Evolutionary conservation across 2,888 invertebrate species (phyloP), one percentile per base, ranked within the genome.

Genomic region (Drosophila paracracens): DNA sequence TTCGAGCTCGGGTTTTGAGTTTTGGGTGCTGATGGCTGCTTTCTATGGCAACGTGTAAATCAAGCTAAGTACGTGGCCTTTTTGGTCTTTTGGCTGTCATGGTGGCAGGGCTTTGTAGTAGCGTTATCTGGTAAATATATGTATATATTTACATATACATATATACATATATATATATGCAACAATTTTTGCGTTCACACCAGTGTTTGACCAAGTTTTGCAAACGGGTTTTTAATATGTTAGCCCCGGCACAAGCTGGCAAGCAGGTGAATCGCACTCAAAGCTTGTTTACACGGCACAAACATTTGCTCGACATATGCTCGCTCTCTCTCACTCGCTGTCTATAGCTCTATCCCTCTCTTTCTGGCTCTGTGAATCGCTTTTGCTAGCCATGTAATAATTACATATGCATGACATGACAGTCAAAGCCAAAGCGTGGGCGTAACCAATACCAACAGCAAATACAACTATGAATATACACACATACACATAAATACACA

Each of bases 11-110:
- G 25, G 25, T 7, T 40, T 25, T 53, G 53, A 48, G 59, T 59
- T 38, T 43, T 13, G 53, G 52, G 38, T 40, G 53, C 31, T 67
- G 68, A 52, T 70, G 64, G 67, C 65, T 74, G 67, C 80, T 71
- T 74, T 63, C 86, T 75, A 83, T 82, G 88, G 78, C 70, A 89
- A 87, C 85, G 88, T 87, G 88, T 89, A 87, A 87, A 87, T 87
- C 87, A 89, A 85, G 89, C 88, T 87, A 89, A 87, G 86, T 87
- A 89, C 83, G 88, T 84, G 85, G 85, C 83, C 81, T 83, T 88
- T 79, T 86, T 86, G 83, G 81, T 82, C 88, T 88, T 86, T 86
- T 86, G 72, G 83, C 87, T 86, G 85, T 75, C 79, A 72, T 69
- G 51, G 27, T 27, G 31, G 54, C 64, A 66, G 56, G 65, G 74